Percentiles rank a stretch among this genome's conserved stretches.
Evolutionary conservation across 2,888 invertebrate genomes (phyloP).

Genomic region (Uropetala carovei): DNA sequence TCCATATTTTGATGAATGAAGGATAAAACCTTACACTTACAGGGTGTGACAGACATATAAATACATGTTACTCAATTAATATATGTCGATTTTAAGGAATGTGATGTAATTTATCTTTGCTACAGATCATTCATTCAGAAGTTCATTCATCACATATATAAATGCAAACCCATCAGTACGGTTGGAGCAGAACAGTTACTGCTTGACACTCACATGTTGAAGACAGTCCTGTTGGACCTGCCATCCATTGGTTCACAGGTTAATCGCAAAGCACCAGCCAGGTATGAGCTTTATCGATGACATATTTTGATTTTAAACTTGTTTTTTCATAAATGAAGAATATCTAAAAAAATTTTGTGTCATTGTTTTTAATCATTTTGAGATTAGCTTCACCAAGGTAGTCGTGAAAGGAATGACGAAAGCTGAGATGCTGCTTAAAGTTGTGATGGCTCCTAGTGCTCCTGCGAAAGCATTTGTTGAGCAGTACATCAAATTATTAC

Average conservation of each 20-base stretch:
- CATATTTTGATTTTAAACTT: background rate
- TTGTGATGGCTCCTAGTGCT: constrained; percentile 96
- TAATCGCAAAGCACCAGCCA: constrained; percentile 91
- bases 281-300: constrained; percentile 79
- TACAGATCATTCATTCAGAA: constrained; percentile 93
- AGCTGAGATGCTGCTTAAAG: constrained; percentile 99
- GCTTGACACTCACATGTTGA: constrained; percentile 95
- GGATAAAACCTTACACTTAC: too few species aligned
- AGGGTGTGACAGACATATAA: too few species aligned
- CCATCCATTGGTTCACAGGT: constrained; percentile 95
- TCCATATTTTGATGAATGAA: too few species aligned
- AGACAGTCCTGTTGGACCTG: constrained; percentile 94
- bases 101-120: too few species aligned
- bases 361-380: constrained; percentile 52
- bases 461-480: constrained; percentile 88
- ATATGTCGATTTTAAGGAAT: too few species aligned
- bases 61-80: too few species aligned
- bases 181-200: constrained; percentile 96
- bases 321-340: background rate
- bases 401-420: constrained; percentile 95
- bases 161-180: constrained; percentile 91
- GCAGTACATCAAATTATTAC: constrained; percentile 92
- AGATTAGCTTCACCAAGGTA: constrained; percentile 78
- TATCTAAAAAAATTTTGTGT: background rate
- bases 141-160: constrained; percentile 92